Conservation (phyloP, 2,888 invertebrate genomes). For the Belgica antarctica region DNA sequence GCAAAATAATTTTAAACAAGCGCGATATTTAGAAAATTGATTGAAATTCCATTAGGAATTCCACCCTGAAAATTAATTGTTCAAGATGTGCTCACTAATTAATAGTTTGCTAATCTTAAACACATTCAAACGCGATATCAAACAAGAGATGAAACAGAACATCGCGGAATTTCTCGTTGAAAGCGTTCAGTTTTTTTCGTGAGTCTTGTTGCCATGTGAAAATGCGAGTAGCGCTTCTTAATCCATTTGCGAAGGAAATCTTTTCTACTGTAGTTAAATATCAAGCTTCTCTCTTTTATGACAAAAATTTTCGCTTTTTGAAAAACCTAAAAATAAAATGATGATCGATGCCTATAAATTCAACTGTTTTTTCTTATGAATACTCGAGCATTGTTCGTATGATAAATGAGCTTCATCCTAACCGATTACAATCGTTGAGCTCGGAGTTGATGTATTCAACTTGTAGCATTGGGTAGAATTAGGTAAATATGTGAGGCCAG, state of each 20-base stretch:
- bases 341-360: neutral
- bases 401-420: neutral
- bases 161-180: neutral
- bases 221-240: neutral
- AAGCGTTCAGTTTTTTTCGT: neutral
- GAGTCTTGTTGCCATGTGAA: neutral
- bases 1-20: no score
- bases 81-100: no score
- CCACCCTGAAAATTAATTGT: no score
- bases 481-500: neutral
- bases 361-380: conserved; percentile 3
- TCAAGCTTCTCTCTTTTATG: neutral
- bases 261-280: conserved; percentile 2
- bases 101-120: no score
- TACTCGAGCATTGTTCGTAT: neutral
- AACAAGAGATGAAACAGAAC: conserved; percentile 13
- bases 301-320: neutral
- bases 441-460: neutral
- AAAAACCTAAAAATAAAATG: neutral
- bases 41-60: no score
- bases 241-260: neutral
- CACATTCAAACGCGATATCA: no score
- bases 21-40: no score
- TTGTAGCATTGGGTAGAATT: neutral
- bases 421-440: neutral